A percentile compares a stretch with the other conserved stretches of the same genome.
phyloP scores from a whole-genome alignment of 2,113 vertebrate species.

The Menidia beryllina region DNA sequence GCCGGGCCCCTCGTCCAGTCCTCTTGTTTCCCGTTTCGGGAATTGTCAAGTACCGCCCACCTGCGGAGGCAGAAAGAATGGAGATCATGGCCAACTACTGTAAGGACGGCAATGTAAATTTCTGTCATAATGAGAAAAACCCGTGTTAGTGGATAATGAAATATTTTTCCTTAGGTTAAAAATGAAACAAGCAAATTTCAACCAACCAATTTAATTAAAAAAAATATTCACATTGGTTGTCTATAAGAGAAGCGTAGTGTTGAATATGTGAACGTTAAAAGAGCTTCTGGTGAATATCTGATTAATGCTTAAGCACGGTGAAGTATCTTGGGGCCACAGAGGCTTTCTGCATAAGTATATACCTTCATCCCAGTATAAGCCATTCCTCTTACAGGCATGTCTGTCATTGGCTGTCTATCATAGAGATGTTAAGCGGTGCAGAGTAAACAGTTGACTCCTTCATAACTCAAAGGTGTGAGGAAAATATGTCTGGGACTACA shows the following conservation, averaged over 20 bases:
- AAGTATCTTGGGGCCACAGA: conserved; percentile 31
- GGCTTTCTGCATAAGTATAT: conserved; percentile 52
- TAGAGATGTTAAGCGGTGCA: conserved; percentile 26
- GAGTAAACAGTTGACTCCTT: conserved; percentile 16
- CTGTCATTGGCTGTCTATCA: conserved; percentile 34
- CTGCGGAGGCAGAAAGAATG: conserved; percentile 66
- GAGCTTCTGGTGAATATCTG: conserved; percentile 47
- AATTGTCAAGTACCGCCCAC: conserved; percentile 90
- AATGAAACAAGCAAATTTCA: not conserved
- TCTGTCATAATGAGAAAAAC: not conserved
- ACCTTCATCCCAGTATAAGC: conserved; percentile 17
- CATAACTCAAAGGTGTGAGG: conserved; percentile 11
- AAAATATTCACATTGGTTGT: conserved; percentile 42
- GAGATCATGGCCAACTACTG: not conserved
- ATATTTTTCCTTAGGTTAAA: conserved; percentile 17
- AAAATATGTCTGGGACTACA: not conserved
- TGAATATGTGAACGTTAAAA: conserved; percentile 30
- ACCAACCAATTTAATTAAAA: too few relatives aligned
- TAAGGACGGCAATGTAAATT: not conserved
- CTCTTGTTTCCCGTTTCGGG: conserved; percentile 82
- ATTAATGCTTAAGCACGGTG: conserved; percentile 58
- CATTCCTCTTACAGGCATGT: conserved; percentile 21
- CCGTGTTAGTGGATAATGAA: not conserved
- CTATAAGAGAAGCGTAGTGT: conserved; percentile 22
- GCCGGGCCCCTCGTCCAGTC: conserved; percentile 84